phyloP scores from a whole-genome alignment of 2,797 vertebrate genomes.

The Lagodon rhomboides region DNA sequence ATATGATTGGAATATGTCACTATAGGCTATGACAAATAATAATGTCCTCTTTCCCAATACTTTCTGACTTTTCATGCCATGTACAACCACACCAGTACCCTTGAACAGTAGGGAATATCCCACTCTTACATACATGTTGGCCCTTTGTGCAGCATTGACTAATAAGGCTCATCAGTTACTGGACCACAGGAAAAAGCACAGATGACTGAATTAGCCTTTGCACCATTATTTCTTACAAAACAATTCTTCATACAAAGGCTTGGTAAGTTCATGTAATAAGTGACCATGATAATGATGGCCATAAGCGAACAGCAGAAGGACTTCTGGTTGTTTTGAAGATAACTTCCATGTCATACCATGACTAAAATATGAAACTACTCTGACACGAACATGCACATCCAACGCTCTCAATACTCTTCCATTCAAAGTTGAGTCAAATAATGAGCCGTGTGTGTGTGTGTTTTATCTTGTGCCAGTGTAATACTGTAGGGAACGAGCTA shows the following conservation, averaged over 20 bases:
- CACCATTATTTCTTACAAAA: not conserved
- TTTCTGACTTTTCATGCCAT: too few species aligned
- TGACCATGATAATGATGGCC: not conserved
- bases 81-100: not conserved
- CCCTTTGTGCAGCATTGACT: not conserved
- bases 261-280: not conserved
- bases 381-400: too few species aligned
- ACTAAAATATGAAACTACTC: not conserved
- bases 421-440: not conserved
- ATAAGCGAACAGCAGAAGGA: not conserved
- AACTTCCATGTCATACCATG: not conserved
- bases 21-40: too few species aligned
- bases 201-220: not conserved
- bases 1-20: too few species aligned
- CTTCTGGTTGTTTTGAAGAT: not conserved
- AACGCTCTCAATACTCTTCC: too few species aligned
- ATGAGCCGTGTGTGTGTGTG: not conserved
- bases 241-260: not conserved
- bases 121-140: not conserved
- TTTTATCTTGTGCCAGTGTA: too few species aligned
- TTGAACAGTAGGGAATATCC: not conserved
- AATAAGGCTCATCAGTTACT: not conserved
- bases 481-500: not conserved
- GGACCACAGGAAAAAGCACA: not conserved
- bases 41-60: too few species aligned